These are phyloP conservation scores for Romanogobio albipinnatus DNA, from an alignment of 2,113 vertebrate genomes.

Conservation along the genomic window DNA sequence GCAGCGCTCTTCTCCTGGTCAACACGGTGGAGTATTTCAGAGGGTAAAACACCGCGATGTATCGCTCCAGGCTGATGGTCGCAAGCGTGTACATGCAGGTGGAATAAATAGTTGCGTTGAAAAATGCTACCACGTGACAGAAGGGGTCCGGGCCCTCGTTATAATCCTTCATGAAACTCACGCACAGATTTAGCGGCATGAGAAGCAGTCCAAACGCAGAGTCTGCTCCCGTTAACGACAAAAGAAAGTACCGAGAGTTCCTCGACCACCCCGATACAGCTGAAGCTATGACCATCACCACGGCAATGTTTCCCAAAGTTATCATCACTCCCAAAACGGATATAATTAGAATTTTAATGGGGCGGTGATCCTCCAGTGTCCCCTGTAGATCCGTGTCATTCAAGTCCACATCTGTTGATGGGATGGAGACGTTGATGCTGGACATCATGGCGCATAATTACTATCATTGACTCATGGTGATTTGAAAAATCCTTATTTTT, in stretches of 20 bases:
- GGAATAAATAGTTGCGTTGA: conserved; percentile 79
- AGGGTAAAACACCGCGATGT: conserved; percentile 81
- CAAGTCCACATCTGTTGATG: conserved; percentile 8
- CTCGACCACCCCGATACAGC: conserved; percentile 83
- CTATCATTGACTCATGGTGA: conserved; percentile 9
- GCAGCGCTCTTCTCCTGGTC: conserved; percentile 72
- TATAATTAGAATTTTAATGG: conserved; percentile 77
- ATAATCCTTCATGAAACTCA: conserved; percentile 76
- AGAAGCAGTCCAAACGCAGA: conserved; percentile 81
- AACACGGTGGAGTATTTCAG: conserved; percentile 76
- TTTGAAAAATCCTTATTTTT: conserved; percentile 32
- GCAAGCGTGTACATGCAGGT: conserved; percentile 83
- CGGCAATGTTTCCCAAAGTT: conserved; percentile 80
- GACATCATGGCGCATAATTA: conserved; percentile 57
- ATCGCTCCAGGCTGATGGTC: conserved; percentile 81
- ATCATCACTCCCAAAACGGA: conserved; percentile 76
- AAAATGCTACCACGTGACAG: conserved; percentile 81
- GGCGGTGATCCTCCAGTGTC: conserved; percentile 66
- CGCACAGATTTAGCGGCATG: conserved; percentile 83
- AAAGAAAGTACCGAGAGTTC: conserved; percentile 80
- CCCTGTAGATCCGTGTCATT: conserved; percentile 62
- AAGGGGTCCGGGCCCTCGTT: conserved; percentile 70
- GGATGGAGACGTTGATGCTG: conserved; percentile 61
- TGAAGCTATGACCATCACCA: conserved; percentile 78
- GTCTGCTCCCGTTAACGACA: conserved; percentile 82